Conservation (phyloP, 2,888 invertebrate genomes). For the Nyleta sp. region DNA sequence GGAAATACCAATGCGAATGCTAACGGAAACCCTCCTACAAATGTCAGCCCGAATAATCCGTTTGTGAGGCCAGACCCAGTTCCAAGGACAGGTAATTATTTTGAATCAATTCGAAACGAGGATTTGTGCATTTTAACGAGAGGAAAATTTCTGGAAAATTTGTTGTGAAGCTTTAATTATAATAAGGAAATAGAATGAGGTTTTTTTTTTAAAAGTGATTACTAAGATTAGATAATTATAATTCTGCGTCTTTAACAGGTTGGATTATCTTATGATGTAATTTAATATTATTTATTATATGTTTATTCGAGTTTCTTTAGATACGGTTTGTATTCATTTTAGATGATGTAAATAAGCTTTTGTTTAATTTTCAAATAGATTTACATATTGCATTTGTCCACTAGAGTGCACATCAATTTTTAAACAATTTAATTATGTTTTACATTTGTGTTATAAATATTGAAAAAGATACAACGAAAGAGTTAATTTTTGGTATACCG, state of each 20-base stretch:
- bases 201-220: slow-evolving; percentile 1
- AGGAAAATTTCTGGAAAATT: slow-evolving; percentile 5
- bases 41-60: slow-evolving; percentile 24
- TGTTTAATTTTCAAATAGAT: no score
- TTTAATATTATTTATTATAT: neutral
- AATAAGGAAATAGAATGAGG: neutral
- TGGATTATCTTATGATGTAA: neutral
- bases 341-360: no score
- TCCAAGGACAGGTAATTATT: slow-evolving; percentile 21
- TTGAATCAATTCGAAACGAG: neutral
- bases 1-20: no score
- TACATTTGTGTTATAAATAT: no score
- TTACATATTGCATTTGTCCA: no score
- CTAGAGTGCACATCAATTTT: no score
- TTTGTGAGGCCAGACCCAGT: slow-evolving; percentile 17
- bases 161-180: neutral
- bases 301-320: neutral
- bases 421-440: no score
- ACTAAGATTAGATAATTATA: neutral
- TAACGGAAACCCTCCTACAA: neutral
- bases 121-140: neutral
- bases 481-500: no score
- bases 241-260: neutral
- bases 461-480: no score
- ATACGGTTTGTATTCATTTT: no score